A percentile compares a stretch with the other conserved stretches of the same genome.
Evolutionary conservation across 1,140 invertebrate species (phyloP).

Genomic region (Ceratina australensis): DNA sequence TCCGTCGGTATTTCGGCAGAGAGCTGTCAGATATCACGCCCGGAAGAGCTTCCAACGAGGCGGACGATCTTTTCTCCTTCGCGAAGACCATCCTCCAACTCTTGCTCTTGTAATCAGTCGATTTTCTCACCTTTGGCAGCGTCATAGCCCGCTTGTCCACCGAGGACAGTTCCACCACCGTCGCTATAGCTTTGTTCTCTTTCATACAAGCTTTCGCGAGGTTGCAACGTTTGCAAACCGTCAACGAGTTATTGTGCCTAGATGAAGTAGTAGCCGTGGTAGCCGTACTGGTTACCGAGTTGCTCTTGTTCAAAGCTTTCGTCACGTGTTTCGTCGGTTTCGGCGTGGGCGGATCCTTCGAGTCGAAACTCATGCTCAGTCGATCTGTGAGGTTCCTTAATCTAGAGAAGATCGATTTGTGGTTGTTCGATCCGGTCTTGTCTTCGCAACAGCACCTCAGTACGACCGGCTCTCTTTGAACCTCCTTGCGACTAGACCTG

Average conservation of each 20-base stretch:
- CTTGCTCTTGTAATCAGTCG: slow-evolving; percentile 72
- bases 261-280: slow-evolving; percentile 26
- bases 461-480: slow-evolving; percentile 32
- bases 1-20: slow-evolving; percentile 68
- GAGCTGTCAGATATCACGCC: slow-evolving; percentile 42
- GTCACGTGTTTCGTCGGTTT: slow-evolving; percentile 63
- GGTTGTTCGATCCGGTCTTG: slow-evolving; percentile 67
- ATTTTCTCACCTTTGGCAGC: slow-evolving; percentile 71
- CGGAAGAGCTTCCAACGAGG: slow-evolving; percentile 72
- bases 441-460: slow-evolving; percentile 72
- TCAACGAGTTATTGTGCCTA: slow-evolving; percentile 48
- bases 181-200: slow-evolving; percentile 44
- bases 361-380: slow-evolving; percentile 75
- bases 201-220: slow-evolving; percentile 61
- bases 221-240: slow-evolving; percentile 73
- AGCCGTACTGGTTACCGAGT: slow-evolving; percentile 66
- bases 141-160: slow-evolving; percentile 75
- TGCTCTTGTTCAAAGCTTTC: slow-evolving; percentile 70
- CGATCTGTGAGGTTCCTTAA: slow-evolving; percentile 74
- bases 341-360: slow-evolving; percentile 66
- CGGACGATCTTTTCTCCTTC: slow-evolving; percentile 75
- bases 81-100: slow-evolving; percentile 76
- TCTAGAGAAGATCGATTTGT: slow-evolving; percentile 74
- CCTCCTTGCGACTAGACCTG: slow-evolving; percentile 54
- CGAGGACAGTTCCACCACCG: slow-evolving; percentile 52